Evolutionary conservation across 2,888 invertebrate species (phyloP).

Genomic region (Lordiphosa andalusiaca): DNA sequence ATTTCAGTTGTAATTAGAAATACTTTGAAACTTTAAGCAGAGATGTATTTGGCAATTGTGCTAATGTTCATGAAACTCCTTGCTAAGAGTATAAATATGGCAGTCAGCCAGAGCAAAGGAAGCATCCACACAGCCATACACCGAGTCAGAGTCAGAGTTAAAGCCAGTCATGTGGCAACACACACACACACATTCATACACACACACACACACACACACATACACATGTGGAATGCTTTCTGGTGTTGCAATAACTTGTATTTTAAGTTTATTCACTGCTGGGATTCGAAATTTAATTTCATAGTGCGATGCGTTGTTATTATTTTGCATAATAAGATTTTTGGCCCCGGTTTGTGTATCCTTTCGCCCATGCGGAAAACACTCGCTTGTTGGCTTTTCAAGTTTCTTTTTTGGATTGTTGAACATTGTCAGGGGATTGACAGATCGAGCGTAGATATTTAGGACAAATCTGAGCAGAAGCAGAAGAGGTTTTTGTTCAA

Average conservation of each 20-base stretch:
- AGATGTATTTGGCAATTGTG: too few relatives aligned
- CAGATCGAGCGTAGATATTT: too few relatives aligned
- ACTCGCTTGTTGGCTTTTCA: too few relatives aligned
- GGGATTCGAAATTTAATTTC: constrained; percentile 76
- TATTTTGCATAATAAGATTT: constrained; percentile 72
- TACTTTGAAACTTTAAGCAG: too few relatives aligned
- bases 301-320: constrained; percentile 74
- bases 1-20: too few relatives aligned
- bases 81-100: constrained; percentile 8
- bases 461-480: too few relatives aligned
- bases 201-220: not conserved
- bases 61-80: too few relatives aligned
- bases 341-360: constrained; percentile 22
- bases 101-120: constrained; percentile 1
- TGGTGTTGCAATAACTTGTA: constrained; percentile 65
- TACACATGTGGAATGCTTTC: constrained; percentile 20
- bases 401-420: too few relatives aligned
- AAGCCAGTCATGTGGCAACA: constrained; percentile 67
- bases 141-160: constrained; percentile 41
- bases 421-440: too few relatives aligned
- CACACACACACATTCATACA: constrained; percentile 18
- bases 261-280: constrained; percentile 73
- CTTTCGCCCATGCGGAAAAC: too few relatives aligned
- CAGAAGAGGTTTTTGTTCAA: too few relatives aligned
- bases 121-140: constrained; percentile 6